Base-by-base conservation (phyloP, 1,140 invertebrate species). In the Drosophila pandora region DNA sequence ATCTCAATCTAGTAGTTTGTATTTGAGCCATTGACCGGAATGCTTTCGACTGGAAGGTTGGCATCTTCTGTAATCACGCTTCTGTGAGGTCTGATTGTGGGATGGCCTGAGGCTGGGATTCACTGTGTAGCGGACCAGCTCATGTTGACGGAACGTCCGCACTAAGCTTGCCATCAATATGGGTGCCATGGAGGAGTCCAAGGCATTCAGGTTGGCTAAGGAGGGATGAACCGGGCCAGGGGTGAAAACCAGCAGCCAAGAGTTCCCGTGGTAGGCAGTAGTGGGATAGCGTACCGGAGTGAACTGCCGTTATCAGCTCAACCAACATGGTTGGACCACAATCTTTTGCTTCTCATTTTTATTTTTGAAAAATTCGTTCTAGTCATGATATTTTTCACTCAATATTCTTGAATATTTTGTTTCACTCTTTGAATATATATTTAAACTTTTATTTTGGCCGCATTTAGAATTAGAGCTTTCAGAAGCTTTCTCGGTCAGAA, bases 211-310 rank as follows among this genome's bases (percentile, higher is more conserved):
- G 97, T 97, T 96, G 93, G 94, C 94, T 95, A 96, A 98, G 94
- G 97, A 98, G 96, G 95, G 96, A 96, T 95, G 97, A 93, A 98
- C 94, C 95, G 97, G 97, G 96, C 96, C 96, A 98, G 97, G 95
- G 95, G 96, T 96, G 97, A 96, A 97, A 98, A 95, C 94, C 95
- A 97, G 96, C 96, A 97, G 96, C 96, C 96, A 97, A 97, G 97
- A 98, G 96, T 96, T 95, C 95, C 96, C 96, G 96, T 96, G 96
- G 96, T 93, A 95, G 94, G 96, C 96, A 97, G 97, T 97, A 98
- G 97, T 97, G 96, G 97, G 97, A 97, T 97, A 95, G 97, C 97
- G 96, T 94, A 96, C 94, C 96, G 96, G 97, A 98, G 97, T 97
- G 95, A 94, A 94, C 93, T 94, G 94, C 94, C 93, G 94, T 94